These are phyloP conservation scores for Irena cyanogastra DNA, from an alignment of 2,113 vertebrate genomes.

Conservation along the genomic window DNA sequence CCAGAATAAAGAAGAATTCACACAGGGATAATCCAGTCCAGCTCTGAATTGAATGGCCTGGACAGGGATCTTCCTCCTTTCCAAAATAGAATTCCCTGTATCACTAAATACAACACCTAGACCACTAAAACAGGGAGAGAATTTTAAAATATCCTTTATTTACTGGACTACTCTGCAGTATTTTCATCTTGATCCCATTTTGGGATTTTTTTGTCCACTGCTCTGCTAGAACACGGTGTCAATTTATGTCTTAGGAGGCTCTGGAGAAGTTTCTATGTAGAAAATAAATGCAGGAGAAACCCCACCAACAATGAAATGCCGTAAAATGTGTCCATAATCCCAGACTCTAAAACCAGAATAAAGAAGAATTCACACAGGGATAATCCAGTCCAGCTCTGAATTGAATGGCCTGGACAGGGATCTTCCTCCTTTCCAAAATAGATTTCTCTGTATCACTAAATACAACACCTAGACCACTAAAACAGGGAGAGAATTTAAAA, in stretches of 20 bases:
- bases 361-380: not conserved
- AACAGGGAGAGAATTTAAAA: too few species aligned
- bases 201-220: too few species aligned
- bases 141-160: not conserved
- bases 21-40: not conserved
- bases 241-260: not conserved
- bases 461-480: not conserved
- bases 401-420: not conserved
- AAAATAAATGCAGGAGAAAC: not conserved
- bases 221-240: accelerated
- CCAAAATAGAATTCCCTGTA: not conserved
- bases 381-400: not conserved
- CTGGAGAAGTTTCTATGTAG: not conserved
- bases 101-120: not conserved
- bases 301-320: not conserved
- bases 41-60: not conserved
- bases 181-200: not conserved
- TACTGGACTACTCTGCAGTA: not conserved
- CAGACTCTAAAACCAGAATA: not conserved
- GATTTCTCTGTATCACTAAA: not conserved
- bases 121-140: not conserved
- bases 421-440: not conserved
- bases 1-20: not conserved
- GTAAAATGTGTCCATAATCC: not conserved
- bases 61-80: not conserved